Base-by-base conservation (phyloP, 2,113 vertebrate genomes). In the Telmatochromis sp. region DNA sequence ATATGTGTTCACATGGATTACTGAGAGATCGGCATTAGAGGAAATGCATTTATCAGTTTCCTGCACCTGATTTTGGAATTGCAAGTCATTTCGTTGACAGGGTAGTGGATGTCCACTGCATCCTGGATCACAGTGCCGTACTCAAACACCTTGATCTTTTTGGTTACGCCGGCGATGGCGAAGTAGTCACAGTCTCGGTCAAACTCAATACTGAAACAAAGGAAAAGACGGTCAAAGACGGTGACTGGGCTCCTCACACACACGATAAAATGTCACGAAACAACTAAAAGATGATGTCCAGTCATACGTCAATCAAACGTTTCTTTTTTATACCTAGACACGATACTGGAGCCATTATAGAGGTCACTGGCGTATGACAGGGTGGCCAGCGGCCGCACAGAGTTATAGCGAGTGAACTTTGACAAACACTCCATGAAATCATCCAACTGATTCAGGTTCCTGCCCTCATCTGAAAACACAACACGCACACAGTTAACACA, bases 121-220 rank as follows among this genome's bases (percentile, higher is more conserved):
- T 99, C 99, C 95, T 99, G 98, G 95, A 99, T 99, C 93, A 99
- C 98, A n/a, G 98, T 99, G 94, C 97, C 98, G 63, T 99, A 99
- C 86, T 99, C 99, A 93, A 99, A 99, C 85, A 99, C 99, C 95
- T 99, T 99, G 93, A 99, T 99, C 95, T 99, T 99, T 97, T 99
- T 99, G 89, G 99, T 99, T 93, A 99, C 98, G 21, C 99, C 99
- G 35, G 99, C 99, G 15, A 99, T 99, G 89, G 99, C 99, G 87
- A 99, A 99, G 95, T 99, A 99, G 96, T 99, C 99, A 97, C 99
- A 99, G 96, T 99, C 99, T 12, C 99, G 97, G 96, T 99, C 99
- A 88, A 99, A 99, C 92, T 99, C 99, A 94, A 99, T 99, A 96
- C 98, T 99, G 94, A 82, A 86, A 93, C 26, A 92, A 11, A 21